These are phyloP conservation scores for Saccostrea echinata DNA, from an alignment of 1,140 invertebrate species.

Conservation along the genomic window DNA sequence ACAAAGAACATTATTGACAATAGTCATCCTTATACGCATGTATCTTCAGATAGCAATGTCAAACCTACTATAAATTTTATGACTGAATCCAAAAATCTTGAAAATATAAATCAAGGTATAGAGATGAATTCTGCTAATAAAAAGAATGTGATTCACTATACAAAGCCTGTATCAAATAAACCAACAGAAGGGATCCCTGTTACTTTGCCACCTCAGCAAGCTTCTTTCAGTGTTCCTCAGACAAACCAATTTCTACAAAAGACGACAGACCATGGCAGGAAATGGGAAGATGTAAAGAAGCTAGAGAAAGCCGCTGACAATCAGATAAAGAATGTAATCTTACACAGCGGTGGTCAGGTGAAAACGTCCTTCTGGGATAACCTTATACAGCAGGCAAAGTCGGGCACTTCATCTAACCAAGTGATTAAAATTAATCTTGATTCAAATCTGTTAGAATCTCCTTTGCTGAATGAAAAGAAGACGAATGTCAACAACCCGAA, in stretches of 20 bases:
- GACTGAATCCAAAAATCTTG: neutral
- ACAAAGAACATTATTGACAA: neutral
- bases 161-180: neutral
- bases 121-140: neutral
- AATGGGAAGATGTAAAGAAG: constrained; percentile 1
- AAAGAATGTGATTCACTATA: neutral
- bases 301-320: neutral
- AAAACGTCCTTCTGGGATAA: neutral
- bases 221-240: neutral
- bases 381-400: neutral
- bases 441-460: neutral
- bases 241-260: neutral
- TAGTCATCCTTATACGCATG: neutral
- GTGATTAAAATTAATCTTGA: neutral
- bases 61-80: neutral
- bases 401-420: neutral
- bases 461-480: neutral
- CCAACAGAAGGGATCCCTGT: neutral
- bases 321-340: neutral
- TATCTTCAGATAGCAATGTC: neutral
- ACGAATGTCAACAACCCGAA: neutral
- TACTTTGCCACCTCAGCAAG: neutral
- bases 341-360: neutral
- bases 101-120: neutral
- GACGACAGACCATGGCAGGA: neutral